Evolutionary conservation across 2,113 vertebrate species (phyloP), one percentile per base, ranked within the genome.

Genomic region (Lipophrys pholis): DNA sequence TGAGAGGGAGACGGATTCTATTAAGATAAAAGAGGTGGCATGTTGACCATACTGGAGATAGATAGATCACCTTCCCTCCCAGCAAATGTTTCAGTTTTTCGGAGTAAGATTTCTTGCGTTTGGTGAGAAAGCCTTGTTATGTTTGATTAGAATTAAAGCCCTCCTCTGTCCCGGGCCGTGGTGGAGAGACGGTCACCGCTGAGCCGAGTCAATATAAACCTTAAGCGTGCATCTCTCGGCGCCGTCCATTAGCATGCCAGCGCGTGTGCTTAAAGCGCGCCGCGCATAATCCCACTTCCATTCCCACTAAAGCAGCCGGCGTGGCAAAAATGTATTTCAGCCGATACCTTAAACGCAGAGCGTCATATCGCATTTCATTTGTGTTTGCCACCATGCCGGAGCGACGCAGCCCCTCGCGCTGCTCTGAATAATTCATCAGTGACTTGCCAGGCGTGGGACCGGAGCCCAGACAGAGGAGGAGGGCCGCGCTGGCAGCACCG

Each of bases 391-490:
- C 10, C 58, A 48, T 69, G 60, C 58, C 83, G 82, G 63, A 83
- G 71, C 69, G 81, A 74, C 77, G 49, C 52, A 11, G 61, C 51
- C 65, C 54, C 15, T 30, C 53, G 50, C 52, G 43, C 54, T 7
- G 57, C 58, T 60, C 58, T 90, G 86, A 87, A 91, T 90, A 74
- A 89, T 88, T 87, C 85, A 89, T 81, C 40, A 66, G 72, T 64
- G 59, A 62, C 73, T 64, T 66, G 74, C 53, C 81, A 81, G 60
- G 71, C 70, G 80, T 80, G 64, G 61, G 84, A 68, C 56, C 55
- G 60, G 74, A 86, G 81, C 79, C 77, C 42, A 64, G 82, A 73
- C 38, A 64, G 52, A 70, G 58, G 42, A 58, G 73, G 51, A 8
- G 9, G 59, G 40, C 49, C 30, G 41, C 10, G 52, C 51, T 49